A percentile compares a stretch with the other conserved stretches of the same genome.
phyloP scores from a whole-genome alignment of 2,888 invertebrate genomes.

The Cerastis rubricosa region DNA sequence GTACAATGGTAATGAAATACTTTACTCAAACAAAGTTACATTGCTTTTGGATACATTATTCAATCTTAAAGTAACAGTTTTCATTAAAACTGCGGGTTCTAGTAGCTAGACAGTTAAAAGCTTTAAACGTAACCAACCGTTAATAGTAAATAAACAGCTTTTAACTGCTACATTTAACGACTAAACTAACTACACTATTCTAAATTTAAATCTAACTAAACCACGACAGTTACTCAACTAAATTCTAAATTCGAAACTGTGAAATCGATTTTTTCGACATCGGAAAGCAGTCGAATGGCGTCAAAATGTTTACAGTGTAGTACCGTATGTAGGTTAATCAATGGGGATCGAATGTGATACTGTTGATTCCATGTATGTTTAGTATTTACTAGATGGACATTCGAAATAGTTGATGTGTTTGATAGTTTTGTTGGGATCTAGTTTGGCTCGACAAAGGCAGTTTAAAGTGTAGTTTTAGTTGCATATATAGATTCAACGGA shows the following conservation, averaged over 20 bases:
- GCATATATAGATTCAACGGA: no score
- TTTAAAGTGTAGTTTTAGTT: background rate
- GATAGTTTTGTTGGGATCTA: background rate
- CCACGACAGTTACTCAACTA: constrained; percentile 27
- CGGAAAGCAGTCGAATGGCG: constrained; percentile 47
- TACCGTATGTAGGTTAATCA: constrained; percentile 73
- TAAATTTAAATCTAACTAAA: constrained; percentile 29
- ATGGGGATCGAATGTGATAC: constrained; percentile 34
- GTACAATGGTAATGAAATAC: background rate
- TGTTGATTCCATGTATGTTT: constrained; percentile 13
- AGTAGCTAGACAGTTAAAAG: background rate
- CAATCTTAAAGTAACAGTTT: background rate
- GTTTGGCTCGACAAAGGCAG: constrained; percentile 3
- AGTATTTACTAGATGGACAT: constrained; percentile 12
- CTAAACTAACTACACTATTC: constrained; percentile 2
- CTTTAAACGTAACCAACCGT: background rate
- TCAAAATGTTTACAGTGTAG: constrained; percentile 63
- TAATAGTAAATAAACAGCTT: constrained; percentile 22
- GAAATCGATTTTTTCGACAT: constrained; percentile 57
- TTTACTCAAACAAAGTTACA: background rate
- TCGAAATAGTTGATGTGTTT: constrained; percentile 28
- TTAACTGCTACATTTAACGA: constrained; percentile 36
- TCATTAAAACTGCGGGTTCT: background rate
- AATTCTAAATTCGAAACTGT: constrained; percentile 34
- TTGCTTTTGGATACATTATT: background rate